Evolutionary conservation across 2,113 vertebrate genomes (phyloP).

Genomic region (Grammomys surdaster): DNA sequence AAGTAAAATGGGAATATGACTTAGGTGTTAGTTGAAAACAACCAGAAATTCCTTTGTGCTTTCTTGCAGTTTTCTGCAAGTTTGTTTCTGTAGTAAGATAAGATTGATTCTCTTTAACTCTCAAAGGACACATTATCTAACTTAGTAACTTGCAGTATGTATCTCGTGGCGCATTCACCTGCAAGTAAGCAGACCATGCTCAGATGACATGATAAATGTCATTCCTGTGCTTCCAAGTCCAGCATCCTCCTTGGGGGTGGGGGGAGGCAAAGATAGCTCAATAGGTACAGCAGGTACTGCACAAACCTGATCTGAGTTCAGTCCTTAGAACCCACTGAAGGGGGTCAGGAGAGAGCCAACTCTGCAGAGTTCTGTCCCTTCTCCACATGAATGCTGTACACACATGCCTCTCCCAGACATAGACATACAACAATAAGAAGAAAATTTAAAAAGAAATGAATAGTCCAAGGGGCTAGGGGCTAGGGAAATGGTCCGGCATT

Average conservation of each 20-base stretch:
- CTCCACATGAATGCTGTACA: not conserved
- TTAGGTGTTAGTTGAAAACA: conserved; percentile 45
- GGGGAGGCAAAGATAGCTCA: not conserved
- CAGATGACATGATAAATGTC: not conserved
- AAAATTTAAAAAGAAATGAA: not conserved
- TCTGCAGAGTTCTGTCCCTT: not conserved
- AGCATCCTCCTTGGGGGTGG: not conserved
- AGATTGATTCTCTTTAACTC: conserved; percentile 57
- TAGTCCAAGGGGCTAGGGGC: not conserved
- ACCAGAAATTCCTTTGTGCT: conserved; percentile 10
- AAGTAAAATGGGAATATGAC: conserved; percentile 51
- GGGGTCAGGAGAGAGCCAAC: not conserved
- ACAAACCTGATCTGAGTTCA: not conserved
- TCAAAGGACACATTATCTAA: conserved; percentile 25
- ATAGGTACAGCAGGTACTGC: not conserved
- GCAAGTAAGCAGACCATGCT: accelerated
- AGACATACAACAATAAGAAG: not conserved
- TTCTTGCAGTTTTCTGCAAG: conserved; percentile 39
- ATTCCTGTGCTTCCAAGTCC: not conserved
- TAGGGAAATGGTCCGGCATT: not conserved
- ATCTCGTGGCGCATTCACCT: not conserved
- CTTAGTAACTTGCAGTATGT: not conserved
- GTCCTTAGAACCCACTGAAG: not conserved
- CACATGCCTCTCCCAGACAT: too few relatives aligned
- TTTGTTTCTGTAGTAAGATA: conserved; percentile 51